Conservation (phyloP, 2,113 vertebrate genomes). For the Empidonax alnorum region DNA sequence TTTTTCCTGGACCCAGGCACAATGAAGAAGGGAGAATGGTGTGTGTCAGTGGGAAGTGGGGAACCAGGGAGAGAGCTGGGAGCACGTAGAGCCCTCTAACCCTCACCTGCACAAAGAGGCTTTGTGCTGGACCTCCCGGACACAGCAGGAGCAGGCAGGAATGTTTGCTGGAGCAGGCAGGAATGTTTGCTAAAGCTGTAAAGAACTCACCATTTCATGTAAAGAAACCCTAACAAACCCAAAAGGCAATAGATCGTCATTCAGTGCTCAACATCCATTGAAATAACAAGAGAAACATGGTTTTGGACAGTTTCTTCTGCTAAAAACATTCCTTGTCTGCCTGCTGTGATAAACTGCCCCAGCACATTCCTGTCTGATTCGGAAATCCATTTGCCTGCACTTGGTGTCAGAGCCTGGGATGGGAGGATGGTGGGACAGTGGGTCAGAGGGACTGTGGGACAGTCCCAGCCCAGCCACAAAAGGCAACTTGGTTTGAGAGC, state of each 20-base stretch:
- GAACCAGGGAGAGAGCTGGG: not conserved
- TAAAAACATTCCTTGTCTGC: not conserved
- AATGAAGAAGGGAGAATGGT: not conserved
- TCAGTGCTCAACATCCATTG: rapidly evolving
- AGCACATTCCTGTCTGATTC: not conserved
- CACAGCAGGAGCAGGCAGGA: not conserved
- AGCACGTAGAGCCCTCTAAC: not conserved
- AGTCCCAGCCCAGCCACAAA: not conserved
- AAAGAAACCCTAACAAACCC: not conserved
- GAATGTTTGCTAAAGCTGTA: not conserved
- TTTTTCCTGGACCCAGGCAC: not conserved
- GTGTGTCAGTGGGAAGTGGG: not conserved
- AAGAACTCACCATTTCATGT: not conserved
- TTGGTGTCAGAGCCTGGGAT: not conserved
- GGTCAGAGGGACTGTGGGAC: rapidly evolving
- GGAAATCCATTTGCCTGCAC: not conserved
- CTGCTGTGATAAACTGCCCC: not conserved
- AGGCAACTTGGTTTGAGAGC: not conserved
- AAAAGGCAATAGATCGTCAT: not conserved
- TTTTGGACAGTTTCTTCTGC: not conserved
- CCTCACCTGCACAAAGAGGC: not conserved
- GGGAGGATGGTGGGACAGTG: rapidly evolving
- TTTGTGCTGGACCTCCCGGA: not conserved
- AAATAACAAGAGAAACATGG: not conserved
- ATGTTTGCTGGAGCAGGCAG: not conserved